A percentile compares a stretch with the other conserved stretches of the same genome.
Conservation (phyloP, 2,797 vertebrate species). For the Smutsia gigantea region DNA sequence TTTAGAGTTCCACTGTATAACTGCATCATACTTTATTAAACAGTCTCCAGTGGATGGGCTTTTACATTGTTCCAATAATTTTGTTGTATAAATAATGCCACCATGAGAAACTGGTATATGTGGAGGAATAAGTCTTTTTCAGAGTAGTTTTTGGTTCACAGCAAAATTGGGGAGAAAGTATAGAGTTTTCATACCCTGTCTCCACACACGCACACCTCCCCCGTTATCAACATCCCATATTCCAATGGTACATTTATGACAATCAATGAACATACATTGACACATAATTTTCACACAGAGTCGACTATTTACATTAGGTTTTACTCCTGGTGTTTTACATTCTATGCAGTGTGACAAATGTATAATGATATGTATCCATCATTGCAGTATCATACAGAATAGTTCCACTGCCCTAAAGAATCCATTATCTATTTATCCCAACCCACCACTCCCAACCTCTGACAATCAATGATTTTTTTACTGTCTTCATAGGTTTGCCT, state of each 20-base stretch:
- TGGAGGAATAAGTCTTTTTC: background rate
- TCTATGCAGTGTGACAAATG: background rate
- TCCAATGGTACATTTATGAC: background rate
- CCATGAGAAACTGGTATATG: background rate
- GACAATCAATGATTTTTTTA: background rate
- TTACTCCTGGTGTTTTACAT: background rate
- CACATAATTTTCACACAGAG: background rate
- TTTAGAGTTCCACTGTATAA: background rate
- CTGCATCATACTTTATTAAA: background rate
- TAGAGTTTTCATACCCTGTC: background rate
- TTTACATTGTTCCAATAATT: background rate
- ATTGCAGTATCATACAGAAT: background rate
- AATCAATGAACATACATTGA: background rate
- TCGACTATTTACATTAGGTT: background rate
- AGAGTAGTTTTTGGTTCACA: background rate
- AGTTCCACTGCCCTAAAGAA: background rate
- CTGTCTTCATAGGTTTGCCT: background rate
- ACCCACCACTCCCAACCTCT: background rate
- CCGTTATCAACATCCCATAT: background rate
- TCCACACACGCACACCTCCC: background rate
- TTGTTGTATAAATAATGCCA: background rate
- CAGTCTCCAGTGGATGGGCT: background rate
- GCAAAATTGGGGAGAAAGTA: background rate
- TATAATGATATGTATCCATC: too few relatives aligned
- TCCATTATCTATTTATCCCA: background rate